Evolutionary conservation across 2,888 invertebrate species (phyloP).

Genomic region (Notocelia uddmanniana): DNA sequence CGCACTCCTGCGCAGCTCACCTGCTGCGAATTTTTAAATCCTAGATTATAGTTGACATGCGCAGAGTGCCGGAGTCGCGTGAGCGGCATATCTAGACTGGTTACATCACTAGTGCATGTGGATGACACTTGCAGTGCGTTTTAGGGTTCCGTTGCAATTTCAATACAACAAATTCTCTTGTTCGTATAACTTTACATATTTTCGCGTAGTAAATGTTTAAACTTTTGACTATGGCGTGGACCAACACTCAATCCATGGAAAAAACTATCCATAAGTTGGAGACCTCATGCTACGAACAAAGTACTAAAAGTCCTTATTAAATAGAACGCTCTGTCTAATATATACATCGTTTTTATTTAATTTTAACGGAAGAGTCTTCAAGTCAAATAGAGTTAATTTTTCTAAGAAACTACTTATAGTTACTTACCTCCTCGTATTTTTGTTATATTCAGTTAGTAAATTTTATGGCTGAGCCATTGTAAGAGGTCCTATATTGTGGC

Average conservation of each 20-base stretch:
- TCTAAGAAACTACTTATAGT: too few relatives aligned
- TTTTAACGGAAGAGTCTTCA: too few relatives aligned
- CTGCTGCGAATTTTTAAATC: constrained; percentile 84
- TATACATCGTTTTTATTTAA: too few relatives aligned
- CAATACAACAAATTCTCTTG: not conserved
- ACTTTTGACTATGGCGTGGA: not conserved
- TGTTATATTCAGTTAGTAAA: too few relatives aligned
- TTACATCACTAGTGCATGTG: constrained; percentile 72
- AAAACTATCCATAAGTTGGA: not conserved
- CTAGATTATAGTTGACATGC: constrained; percentile 84
- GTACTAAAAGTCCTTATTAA: not conserved
- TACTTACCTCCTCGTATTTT: too few relatives aligned
- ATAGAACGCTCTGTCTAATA: too few relatives aligned
- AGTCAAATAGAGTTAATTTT: too few relatives aligned
- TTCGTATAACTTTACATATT: not conserved
- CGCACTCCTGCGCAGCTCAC: constrained; percentile 61
- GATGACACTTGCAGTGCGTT: constrained; percentile 47
- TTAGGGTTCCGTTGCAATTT: constrained; percentile 14
- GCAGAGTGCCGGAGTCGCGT: constrained; percentile 69
- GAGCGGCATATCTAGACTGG: constrained; percentile 67
- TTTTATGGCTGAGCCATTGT: too few relatives aligned
- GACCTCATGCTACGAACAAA: not conserved
- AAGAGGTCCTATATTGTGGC: too few relatives aligned
- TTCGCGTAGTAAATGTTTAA: not conserved
- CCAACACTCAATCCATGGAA: not conserved